Evolutionary conservation across 2,888 invertebrate genomes (phyloP).

Genomic region (Drosophila subsilvestris): DNA sequence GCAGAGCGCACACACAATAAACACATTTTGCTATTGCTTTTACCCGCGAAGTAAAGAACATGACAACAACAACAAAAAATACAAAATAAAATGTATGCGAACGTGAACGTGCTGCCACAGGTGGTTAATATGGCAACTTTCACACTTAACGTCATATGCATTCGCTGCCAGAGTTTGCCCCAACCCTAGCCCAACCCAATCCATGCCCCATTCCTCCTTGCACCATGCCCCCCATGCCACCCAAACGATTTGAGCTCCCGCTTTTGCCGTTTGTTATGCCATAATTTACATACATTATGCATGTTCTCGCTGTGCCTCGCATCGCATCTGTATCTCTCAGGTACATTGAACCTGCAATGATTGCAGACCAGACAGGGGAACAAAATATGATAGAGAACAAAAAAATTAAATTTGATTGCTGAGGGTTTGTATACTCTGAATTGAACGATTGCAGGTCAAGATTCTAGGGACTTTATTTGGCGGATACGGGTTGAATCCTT

Average conservation of each 20-base stretch:
- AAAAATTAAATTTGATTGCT: slow-evolving; percentile 4
- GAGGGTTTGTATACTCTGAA: not conserved
- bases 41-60: slow-evolving; percentile 6
- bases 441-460: not conserved
- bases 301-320: slow-evolving; percentile 53
- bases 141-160: slow-evolving; percentile 67
- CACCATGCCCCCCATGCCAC: slow-evolving; percentile 5
- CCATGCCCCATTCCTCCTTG: not conserved
- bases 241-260: slow-evolving; percentile 13
- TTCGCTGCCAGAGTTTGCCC: slow-evolving; percentile 20
- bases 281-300: slow-evolving; percentile 77
- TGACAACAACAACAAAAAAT: slow-evolving; percentile 6
- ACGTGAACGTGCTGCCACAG: slow-evolving; percentile 52
- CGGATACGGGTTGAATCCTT: not conserved
- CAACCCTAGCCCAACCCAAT: not conserved
- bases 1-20: slow-evolving; percentile 61
- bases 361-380: slow-evolving; percentile 42
- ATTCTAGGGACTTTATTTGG: not conserved
- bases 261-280: slow-evolving; percentile 56
- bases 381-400: slow-evolving; percentile 12
- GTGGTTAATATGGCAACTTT: slow-evolving; percentile 76
- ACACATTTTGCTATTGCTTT: slow-evolving; percentile 49
- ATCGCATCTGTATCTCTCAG: slow-evolving; percentile 41
- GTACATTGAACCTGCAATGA: slow-evolving; percentile 74
- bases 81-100: not conserved